Base-by-base conservation (phyloP, 30 jellyfish, hydroid and myxozoan species). In the Nemopilema nomurai region DNA sequence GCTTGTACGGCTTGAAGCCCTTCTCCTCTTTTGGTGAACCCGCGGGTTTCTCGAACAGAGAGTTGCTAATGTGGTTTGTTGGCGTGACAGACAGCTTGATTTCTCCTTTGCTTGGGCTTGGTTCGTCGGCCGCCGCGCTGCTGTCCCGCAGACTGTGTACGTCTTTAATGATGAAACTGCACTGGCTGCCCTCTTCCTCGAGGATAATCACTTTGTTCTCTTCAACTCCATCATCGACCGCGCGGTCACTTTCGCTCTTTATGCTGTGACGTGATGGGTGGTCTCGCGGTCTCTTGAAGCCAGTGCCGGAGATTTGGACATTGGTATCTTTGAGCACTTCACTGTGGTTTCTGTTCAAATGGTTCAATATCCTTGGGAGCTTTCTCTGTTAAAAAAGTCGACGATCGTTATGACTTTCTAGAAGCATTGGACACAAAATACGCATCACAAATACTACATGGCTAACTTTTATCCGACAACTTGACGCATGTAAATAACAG, bases 111-210 rank as follows among this genome's bases (percentile, higher is more conserved):
- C 32, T 26, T 4, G 23, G 71, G 49, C 53, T 66, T 32, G 23
- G 89, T 52, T 84, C 87, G 27, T 76, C 82, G 0, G 76, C 85
- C 32, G 33, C 30, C 33, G 53, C 29, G 73, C 63, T 73, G 83
- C 81, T 74, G 24, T 84, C 93, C 63, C 93, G 53, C 7, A 84
- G 77, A 23, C 93, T 84, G 93, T 84, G 93, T 0, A 84, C 93
- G 51, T 84, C 93, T 64, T 84, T 84, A 0, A 84, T 84, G 62
- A 84, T 49, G 50, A 84, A 84, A 41, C 89, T 67, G 62, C 89
- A 79, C 29, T 79, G 89, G 25, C 30, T 79, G 49, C 80, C 89
- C 26, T 79, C 89, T 21, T 79, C 89, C 25, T 79, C 89, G 20
- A 79, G 33, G n/a, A 79, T 79, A 3, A 79, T 79, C 13, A 79